phyloP scores from a whole-genome alignment of 2,113 vertebrate genomes.

The Dunckerocampus dactyliophorus region DNA sequence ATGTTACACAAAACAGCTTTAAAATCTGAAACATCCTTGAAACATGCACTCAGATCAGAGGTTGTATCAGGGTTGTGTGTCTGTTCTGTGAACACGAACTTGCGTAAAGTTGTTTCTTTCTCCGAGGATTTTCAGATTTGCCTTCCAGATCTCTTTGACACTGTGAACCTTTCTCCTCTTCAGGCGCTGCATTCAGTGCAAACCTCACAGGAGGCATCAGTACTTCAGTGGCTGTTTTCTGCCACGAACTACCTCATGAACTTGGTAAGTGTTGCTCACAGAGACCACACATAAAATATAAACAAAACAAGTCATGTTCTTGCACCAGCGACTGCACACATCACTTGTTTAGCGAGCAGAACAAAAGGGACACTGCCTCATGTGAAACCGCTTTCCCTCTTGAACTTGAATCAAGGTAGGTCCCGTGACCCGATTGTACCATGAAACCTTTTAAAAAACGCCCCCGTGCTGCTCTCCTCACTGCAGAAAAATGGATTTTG shows the following conservation, averaged over 20 bases:
- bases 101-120: not conserved
- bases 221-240: constrained; percentile 97
- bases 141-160: not conserved
- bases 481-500: constrained; percentile 17
- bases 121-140: not conserved
- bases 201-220: constrained; percentile 94
- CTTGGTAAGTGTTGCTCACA: constrained; percentile 76
- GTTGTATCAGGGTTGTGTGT: no score
- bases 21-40: not conserved
- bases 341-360: constrained; percentile 5
- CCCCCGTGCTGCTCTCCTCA: not conserved
- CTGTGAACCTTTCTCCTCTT: not conserved
- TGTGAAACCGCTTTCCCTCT: not conserved
- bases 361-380: constrained; percentile 13
- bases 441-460: constrained; percentile 24
- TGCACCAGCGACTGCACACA: not conserved
- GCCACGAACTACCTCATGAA: constrained; percentile 96
- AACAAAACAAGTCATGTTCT: constrained; percentile 12
- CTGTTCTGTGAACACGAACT: not conserved
- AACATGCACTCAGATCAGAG: not conserved
- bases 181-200: constrained; percentile 95
- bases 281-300: not conserved
- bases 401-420: not conserved
- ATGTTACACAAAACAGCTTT: not conserved
- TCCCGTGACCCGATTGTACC: not conserved